Conservation (phyloP, 2,113 vertebrate species). For the Drymodes brunneopygia region DNA sequence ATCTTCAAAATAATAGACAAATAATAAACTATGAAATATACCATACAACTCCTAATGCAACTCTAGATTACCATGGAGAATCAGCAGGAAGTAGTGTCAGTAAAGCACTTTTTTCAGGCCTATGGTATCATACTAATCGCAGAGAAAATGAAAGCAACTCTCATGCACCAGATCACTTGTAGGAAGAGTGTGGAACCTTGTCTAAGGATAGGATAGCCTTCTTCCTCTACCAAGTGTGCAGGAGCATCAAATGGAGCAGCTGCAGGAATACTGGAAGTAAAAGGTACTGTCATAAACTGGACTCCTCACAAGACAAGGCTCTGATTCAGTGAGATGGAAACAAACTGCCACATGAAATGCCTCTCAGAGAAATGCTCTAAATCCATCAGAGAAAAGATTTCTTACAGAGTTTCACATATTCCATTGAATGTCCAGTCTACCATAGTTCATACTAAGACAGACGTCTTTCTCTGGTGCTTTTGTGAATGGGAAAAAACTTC, state of each 20-base stretch:
- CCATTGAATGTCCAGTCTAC: fast-evolving
- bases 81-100: background rate
- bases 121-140: background rate
- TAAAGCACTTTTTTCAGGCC: background rate
- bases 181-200: background rate
- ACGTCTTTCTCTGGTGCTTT: background rate
- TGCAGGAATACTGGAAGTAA: background rate
- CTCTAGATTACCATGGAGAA: background rate
- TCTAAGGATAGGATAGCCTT: background rate
- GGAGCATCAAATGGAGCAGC: background rate
- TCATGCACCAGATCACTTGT: background rate
- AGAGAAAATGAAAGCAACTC: background rate
- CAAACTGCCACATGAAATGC: background rate
- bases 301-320: background rate
- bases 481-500: background rate
- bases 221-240: background rate
- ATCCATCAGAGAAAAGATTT: background rate
- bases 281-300: background rate
- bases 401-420: background rate
- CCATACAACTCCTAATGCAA: background rate
- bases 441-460: background rate
- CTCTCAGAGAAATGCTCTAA: background rate
- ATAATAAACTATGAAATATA: background rate
- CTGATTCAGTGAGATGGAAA: background rate
- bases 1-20: background rate